These are phyloP conservation scores for Amphipyra tragopoginis DNA, from an alignment of 2,888 invertebrate species.

Conservation along the genomic window DNA sequence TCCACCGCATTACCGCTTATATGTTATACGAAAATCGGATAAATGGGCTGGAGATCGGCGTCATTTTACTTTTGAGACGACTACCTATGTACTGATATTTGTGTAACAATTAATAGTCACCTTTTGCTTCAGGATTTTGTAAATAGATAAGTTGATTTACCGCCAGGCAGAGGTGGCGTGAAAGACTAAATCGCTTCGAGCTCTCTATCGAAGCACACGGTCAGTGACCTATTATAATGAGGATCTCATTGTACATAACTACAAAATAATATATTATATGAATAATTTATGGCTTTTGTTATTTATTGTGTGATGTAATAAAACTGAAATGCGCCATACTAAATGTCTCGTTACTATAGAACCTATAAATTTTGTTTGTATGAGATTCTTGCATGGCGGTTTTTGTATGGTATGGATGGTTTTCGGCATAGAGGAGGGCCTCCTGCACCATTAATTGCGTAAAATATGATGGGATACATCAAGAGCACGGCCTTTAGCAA, in stretches of 20 bases:
- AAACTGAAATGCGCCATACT: conserved; percentile 36
- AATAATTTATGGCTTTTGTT: conserved; percentile 44
- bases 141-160: conserved; percentile 48
- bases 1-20: no score
- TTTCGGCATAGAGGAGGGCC: no score
- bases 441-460: no score
- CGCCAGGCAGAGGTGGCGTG: conserved; percentile 37
- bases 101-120: conserved; percentile 42
- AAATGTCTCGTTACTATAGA: conserved; percentile 10
- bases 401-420: no score
- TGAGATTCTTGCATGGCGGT: no score
- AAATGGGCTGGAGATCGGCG: no score
- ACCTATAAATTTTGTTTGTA: no score
- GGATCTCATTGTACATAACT: conserved; percentile 53
- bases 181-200: conserved; percentile 36
- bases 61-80: not conserved
- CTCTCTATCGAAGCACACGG: conserved; percentile 33
- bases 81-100: conserved; percentile 4
- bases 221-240: conserved; percentile 40
- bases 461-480: no score
- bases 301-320: conserved; percentile 52
- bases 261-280: conserved; percentile 32
- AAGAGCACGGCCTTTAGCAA: no score
- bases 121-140: conserved; percentile 56
- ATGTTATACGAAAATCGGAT: no score